A percentile compares a stretch with the other conserved stretches of the same genome.
phyloP scores from a whole-genome alignment of 2,797 vertebrate species.

The Galago senegalensis region DNA sequence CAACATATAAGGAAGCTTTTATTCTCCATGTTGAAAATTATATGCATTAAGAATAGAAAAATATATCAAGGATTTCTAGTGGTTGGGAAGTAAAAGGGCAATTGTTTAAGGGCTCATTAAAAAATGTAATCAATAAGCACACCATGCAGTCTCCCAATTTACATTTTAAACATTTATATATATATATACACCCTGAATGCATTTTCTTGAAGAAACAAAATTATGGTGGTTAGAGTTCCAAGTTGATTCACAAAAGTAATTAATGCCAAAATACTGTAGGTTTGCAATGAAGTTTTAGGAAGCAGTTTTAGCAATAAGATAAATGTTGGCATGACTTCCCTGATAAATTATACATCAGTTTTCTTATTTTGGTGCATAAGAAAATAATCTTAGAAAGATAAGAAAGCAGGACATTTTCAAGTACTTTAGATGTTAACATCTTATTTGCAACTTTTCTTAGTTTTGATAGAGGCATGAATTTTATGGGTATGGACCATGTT shows the following conservation, averaged over 20 bases:
- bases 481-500: slow-evolving; percentile 18
- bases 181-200: background rate
- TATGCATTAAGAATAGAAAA: slow-evolving; percentile 43
- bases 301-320: slow-evolving; percentile 51
- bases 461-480: slow-evolving; percentile 43
- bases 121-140: slow-evolving; percentile 19
- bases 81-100: background rate
- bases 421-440: slow-evolving; percentile 25
- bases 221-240: background rate
- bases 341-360: slow-evolving; percentile 48
- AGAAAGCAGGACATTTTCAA: slow-evolving; percentile 54
- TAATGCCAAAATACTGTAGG: slow-evolving; percentile 11
- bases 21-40: slow-evolving; percentile 52
- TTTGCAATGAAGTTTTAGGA: background rate
- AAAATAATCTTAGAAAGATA: slow-evolving; percentile 63
- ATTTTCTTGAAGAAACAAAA: slow-evolving; percentile 67
- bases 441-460: slow-evolving; percentile 45
- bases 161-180: slow-evolving; percentile 47
- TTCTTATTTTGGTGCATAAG: slow-evolving; percentile 56
- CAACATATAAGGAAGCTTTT: slow-evolving; percentile 57
- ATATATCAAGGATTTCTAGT: background rate
- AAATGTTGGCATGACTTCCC: slow-evolving; percentile 60
- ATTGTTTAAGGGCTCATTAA: slow-evolving; percentile 58
- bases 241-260: slow-evolving; percentile 62
- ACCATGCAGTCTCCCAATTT: background rate